Conservation (phyloP, 1,140 invertebrate genomes). For the Plodia interpunctella region DNA sequence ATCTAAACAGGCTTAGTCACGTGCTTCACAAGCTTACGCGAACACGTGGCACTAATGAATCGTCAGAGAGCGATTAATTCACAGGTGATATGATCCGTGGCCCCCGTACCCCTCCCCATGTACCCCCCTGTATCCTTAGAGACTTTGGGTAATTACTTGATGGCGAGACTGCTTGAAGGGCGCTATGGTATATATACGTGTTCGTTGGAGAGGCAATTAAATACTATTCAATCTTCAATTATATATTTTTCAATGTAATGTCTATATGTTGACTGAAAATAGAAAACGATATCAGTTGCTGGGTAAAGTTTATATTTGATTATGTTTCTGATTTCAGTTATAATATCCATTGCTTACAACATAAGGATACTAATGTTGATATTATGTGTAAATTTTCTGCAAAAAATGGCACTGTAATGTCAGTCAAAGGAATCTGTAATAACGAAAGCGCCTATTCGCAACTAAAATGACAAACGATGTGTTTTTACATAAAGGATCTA, state of each 20-base stretch:
- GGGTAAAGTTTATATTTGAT: too few relatives aligned
- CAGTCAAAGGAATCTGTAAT: not conserved
- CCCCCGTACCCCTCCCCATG: slow-evolving; percentile 21
- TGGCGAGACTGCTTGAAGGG: slow-evolving; percentile 37
- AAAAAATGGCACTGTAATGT: too few relatives aligned
- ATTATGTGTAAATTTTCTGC: too few relatives aligned
- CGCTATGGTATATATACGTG: slow-evolving; percentile 33
- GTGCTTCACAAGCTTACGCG: slow-evolving; percentile 23
- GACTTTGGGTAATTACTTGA: slow-evolving; percentile 45
- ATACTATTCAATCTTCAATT: not conserved
- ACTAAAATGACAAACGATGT: not conserved
- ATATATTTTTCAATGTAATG: too few relatives aligned
- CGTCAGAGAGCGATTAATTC: slow-evolving; percentile 73
- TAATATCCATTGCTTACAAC: too few relatives aligned
- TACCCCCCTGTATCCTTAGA: slow-evolving; percentile 18
- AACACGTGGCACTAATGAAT: slow-evolving; percentile 69
- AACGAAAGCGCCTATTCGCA: not conserved
- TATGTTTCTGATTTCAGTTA: too few relatives aligned
- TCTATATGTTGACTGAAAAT: too few relatives aligned
- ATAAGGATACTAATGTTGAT: too few relatives aligned
- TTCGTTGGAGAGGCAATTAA: slow-evolving; percentile 14
- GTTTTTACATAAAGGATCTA: slow-evolving; percentile 5
- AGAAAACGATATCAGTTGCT: too few relatives aligned
- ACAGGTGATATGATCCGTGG: slow-evolving; percentile 69
- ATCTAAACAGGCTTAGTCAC: slow-evolving; percentile 19